Conservation (phyloP, 2,888 invertebrate genomes). For the Dolichopus griseipennis region DNA sequence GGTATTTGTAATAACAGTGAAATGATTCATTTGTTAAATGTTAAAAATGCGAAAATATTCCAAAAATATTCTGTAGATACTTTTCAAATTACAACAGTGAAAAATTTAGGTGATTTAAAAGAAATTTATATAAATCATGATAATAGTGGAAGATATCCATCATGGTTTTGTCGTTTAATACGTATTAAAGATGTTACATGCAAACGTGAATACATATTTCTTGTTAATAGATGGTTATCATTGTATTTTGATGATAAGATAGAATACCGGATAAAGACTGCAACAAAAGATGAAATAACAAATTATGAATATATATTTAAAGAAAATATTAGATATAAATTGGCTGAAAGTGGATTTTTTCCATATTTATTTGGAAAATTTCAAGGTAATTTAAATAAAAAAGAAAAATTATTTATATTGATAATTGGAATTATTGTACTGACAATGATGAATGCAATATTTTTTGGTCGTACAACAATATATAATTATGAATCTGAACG, state of each 20-base stretch:
- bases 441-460: constrained; percentile 15
- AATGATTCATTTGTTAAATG: constrained; percentile 18
- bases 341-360: constrained; percentile 11
- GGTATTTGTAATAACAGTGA: constrained; percentile 17
- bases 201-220: constrained; percentile 20
- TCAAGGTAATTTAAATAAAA: constrained; percentile 14
- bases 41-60: background rate
- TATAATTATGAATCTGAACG: constrained; percentile 19
- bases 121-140: constrained; percentile 24
- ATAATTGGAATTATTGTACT: constrained; percentile 11
- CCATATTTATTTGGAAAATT: constrained; percentile 13
- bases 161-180: constrained; percentile 29
- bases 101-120: constrained; percentile 18
- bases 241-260: constrained; percentile 13
- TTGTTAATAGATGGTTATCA: constrained; percentile 24
- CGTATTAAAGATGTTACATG: constrained; percentile 22
- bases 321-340: constrained; percentile 13
- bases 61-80: constrained; percentile 12
- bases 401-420: constrained; percentile 16
- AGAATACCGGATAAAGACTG: background rate
- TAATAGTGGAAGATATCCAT: constrained; percentile 27
- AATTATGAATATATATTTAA: constrained; percentile 14
- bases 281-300: constrained; percentile 11
- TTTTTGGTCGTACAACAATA: constrained; percentile 16
- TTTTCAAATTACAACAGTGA: constrained; percentile 13